A percentile compares a stretch with the other conserved stretches of the same genome.
Evolutionary conservation across 2,797 vertebrate species (phyloP).

Genomic region (Arctocebus calabarensis): DNA sequence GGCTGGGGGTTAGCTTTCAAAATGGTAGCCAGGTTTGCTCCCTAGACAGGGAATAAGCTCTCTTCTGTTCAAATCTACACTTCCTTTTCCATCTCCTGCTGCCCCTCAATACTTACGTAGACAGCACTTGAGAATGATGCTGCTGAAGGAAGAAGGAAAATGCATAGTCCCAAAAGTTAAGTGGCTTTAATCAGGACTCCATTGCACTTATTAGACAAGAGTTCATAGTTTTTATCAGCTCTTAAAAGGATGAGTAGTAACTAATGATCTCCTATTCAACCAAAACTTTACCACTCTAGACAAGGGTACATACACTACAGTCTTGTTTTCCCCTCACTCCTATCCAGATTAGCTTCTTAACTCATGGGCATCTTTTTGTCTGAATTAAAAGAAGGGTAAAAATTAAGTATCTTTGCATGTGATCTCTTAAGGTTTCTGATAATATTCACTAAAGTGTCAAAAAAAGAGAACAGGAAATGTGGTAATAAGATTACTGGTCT

Average conservation of each 20-base stretch:
- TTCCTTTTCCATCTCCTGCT: background rate
- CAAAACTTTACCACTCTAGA: background rate
- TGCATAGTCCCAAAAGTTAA: background rate
- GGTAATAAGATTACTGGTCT: background rate
- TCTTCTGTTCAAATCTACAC: background rate
- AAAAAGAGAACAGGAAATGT: background rate
- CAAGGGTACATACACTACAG: background rate
- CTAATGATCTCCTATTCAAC: background rate
- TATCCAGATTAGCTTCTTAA: background rate
- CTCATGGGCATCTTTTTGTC: background rate
- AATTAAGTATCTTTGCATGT: background rate
- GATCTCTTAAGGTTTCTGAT: background rate
- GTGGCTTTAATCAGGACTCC: background rate
- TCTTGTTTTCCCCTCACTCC: background rate
- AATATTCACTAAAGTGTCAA: background rate
- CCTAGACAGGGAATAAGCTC: background rate
- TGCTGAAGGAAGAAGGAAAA: background rate
- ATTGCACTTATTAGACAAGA: background rate
- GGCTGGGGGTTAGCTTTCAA: background rate
- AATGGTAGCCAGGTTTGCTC: background rate
- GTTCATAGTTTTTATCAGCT: background rate
- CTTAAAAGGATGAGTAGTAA: background rate
- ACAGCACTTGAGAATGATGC: background rate
- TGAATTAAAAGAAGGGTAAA: background rate
- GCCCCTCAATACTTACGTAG: background rate